Conservation (phyloP, 1,140 invertebrate species). For the Berghia stephanieae region DNA sequence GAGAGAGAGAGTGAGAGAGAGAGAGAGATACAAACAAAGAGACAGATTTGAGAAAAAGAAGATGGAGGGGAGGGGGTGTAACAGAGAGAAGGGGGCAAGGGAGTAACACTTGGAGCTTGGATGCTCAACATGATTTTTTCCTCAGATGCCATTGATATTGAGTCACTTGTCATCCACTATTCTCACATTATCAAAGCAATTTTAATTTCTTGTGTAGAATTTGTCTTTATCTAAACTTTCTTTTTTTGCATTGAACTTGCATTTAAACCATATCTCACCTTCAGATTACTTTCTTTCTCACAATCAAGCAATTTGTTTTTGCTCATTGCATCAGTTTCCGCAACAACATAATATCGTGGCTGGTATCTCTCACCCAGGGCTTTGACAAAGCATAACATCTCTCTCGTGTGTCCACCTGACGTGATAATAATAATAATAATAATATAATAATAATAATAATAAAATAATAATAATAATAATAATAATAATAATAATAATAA, state of each 20-base stretch:
- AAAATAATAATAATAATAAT: background rate
- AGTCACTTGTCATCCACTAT: no score
- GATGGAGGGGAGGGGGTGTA: no score
- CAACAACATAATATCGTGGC: slow-evolving; percentile 81
- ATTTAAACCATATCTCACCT: background rate
- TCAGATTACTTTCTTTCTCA: slow-evolving; percentile 59
- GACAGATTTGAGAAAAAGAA: no score
- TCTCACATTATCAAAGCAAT: no score
- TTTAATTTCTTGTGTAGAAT: no score
- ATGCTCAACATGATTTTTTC: no score
- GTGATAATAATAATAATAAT: slow-evolving; percentile 8
- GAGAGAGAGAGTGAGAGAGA: no score
- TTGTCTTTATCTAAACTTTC: background rate
- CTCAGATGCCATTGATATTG: no score
- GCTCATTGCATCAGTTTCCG: slow-evolving; percentile 82
- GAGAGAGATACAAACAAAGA: no score
- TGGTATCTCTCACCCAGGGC: slow-evolving; percentile 69
- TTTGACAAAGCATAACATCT: slow-evolving; percentile 45
- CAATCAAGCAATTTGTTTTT: slow-evolving; percentile 72
- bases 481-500: background rate
- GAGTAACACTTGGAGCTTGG: no score
- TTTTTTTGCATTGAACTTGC: slow-evolving; percentile 1
- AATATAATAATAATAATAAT: background rate
- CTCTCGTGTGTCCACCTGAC: slow-evolving; percentile 55
- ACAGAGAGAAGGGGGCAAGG: no score